phyloP scores from a whole-genome alignment of 1,140 invertebrate species.

The Tetraneura akinire region DNA sequence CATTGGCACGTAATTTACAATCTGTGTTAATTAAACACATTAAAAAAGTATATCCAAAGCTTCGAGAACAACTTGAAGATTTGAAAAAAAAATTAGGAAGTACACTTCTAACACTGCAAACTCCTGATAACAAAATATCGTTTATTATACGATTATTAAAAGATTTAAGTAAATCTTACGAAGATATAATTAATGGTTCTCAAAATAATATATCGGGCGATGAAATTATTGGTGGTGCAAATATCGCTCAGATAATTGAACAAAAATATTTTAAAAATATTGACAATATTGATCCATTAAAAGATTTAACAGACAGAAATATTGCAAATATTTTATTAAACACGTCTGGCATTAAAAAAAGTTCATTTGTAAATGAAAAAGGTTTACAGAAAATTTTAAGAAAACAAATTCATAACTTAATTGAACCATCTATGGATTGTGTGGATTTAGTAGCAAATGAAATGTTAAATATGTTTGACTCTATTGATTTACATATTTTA shows the following conservation, averaged over 20 bases:
- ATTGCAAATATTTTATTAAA: constrained; percentile 73
- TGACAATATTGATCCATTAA: constrained; percentile 67
- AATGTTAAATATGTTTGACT: constrained; percentile 59
- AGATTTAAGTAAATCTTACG: too few relatives aligned
- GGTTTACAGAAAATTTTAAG: constrained; percentile 75
- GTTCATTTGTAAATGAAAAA: constrained; percentile 72
- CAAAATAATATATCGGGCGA: too few relatives aligned
- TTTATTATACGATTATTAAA: too few relatives aligned
- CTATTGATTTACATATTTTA: neutral
- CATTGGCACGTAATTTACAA: too few relatives aligned
- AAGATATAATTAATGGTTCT: too few relatives aligned
- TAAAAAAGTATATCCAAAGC: too few relatives aligned
- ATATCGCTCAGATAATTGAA: constrained; percentile 65
- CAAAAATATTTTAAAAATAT: constrained; percentile 69
- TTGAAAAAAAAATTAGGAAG: too few relatives aligned
- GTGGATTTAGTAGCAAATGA: constrained; percentile 76
- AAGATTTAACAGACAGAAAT: constrained; percentile 65
- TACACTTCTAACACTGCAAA: too few relatives aligned
- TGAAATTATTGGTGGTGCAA: too few relatives aligned
- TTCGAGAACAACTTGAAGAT: too few relatives aligned
- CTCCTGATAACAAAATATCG: too few relatives aligned
- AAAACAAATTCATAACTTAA: constrained; percentile 68
- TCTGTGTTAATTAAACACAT: too few relatives aligned
- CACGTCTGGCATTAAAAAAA: constrained; percentile 70
- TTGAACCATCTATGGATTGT: constrained; percentile 70